Conservation (phyloP, 2,888 invertebrate genomes). For the Stenichneumon culpator region DNA sequence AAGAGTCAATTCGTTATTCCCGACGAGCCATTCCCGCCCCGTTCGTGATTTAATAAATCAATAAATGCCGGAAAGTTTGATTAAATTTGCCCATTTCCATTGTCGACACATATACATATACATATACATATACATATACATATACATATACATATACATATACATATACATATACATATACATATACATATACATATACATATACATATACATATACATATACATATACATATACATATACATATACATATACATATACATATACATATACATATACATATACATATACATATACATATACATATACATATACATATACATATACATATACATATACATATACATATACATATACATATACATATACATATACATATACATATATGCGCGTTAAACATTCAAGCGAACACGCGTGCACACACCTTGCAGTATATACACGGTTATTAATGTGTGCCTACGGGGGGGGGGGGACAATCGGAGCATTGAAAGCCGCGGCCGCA, state of each 20-base stretch:
- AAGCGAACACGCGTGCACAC: neutral
- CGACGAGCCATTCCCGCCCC: slow-evolving; percentile 53
- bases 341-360: slow-evolving; percentile 5
- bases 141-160: neutral
- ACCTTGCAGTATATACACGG: neutral
- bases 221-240: neutral
- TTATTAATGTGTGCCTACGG: slow-evolving; percentile 60
- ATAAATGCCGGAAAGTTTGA: slow-evolving; percentile 67
- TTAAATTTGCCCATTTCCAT: slow-evolving; percentile 67
- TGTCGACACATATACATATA: slow-evolving; percentile 5
- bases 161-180: neutral
- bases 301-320: no score
- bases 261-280: neutral
- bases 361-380: neutral
- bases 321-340: neutral
- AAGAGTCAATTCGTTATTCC: slow-evolving; percentile 66
- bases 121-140: neutral
- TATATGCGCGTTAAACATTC: neutral
- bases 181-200: neutral
- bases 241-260: neutral
- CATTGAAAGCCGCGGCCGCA: slow-evolving; percentile 60
- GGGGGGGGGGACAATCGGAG: slow-evolving; percentile 57
- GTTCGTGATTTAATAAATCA: slow-evolving; percentile 65
- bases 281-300: neutral
- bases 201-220: neutral